Evolutionary conservation across 2,888 invertebrate species (phyloP).

Genomic region (Criorhina ranunculi): DNA sequence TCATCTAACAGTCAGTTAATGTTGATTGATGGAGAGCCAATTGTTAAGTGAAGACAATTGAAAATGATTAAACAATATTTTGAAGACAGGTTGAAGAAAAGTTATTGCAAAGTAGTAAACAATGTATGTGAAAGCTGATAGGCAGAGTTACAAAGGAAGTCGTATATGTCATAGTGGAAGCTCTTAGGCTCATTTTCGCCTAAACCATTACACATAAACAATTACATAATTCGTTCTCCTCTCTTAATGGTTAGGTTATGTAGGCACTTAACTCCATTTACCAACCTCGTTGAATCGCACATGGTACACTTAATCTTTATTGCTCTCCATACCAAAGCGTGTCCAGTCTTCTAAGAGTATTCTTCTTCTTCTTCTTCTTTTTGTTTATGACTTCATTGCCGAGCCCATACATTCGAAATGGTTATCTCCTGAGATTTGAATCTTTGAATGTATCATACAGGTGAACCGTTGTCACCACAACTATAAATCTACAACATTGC

Average conservation of each 20-base stretch:
- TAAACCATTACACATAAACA: neutral
- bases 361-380: constrained; percentile 19
- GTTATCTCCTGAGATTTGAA: constrained; percentile 21
- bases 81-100: neutral
- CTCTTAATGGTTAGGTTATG: constrained; percentile 31
- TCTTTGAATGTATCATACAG: constrained; percentile 23
- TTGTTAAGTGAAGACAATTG: neutral
- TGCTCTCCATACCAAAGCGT: constrained; percentile 36
- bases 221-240: constrained; percentile 22
- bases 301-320: constrained; percentile 22
- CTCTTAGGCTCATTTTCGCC: too few species aligned
- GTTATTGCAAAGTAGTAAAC: neutral
- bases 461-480: constrained; percentile 46
- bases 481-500: constrained; percentile 34
- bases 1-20: neutral
- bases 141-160: too few species aligned
- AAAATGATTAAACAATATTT: constrained; percentile 3
- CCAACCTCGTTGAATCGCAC: constrained; percentile 26
- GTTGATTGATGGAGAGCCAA: constrained; percentile 18
- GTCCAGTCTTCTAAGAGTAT: constrained; percentile 21
- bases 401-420: constrained; percentile 16
- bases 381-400: constrained; percentile 28
- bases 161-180: too few species aligned
- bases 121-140: neutral
- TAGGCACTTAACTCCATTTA: constrained; percentile 40